Evolutionary conservation across 2,113 vertebrate species (phyloP).

Genomic region (Stictonetta naevosa): DNA sequence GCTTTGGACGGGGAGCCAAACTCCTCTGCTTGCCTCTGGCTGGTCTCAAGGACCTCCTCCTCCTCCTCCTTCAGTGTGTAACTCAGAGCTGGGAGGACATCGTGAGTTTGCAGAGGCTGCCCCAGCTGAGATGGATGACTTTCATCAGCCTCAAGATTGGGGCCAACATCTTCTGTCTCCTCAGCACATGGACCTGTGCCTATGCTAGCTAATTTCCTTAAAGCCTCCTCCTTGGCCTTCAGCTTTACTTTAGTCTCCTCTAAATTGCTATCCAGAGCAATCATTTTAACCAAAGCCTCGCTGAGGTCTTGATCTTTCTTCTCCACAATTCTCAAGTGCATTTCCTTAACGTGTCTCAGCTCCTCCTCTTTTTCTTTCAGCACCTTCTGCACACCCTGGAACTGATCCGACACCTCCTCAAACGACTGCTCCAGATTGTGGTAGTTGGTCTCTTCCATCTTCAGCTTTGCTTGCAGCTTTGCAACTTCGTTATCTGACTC

Average conservation of each 20-base stretch:
- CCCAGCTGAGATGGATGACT: slow-evolving; percentile 77
- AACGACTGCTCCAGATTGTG: slow-evolving; percentile 85
- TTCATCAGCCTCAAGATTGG: slow-evolving; percentile 76
- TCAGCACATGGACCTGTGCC: slow-evolving; percentile 66
- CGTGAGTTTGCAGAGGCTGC: slow-evolving; percentile 73
- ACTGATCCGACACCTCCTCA: slow-evolving; percentile 84
- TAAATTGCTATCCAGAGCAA: slow-evolving; percentile 85
- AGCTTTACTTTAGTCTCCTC: slow-evolving; percentile 89
- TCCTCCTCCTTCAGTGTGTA: slow-evolving; percentile 44
- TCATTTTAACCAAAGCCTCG: slow-evolving; percentile 90
- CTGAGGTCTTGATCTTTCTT: slow-evolving; percentile 89
- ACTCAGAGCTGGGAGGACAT: slow-evolving; percentile 40
- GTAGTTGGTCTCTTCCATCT: slow-evolving; percentile 86
- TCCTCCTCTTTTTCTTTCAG: slow-evolving; percentile 90
- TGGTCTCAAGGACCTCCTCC: slow-evolving; percentile 49
- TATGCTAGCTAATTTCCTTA: slow-evolving; percentile 77
- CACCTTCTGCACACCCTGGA: slow-evolving; percentile 83
- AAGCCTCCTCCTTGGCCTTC: slow-evolving; percentile 84
- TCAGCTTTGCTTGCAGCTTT: slow-evolving; percentile 83
- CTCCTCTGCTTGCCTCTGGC: slow-evolving; percentile 56
- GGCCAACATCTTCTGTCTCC: slow-evolving; percentile 75
- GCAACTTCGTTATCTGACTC: slow-evolving; percentile 85
- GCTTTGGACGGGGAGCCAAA: background rate
- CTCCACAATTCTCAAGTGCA: slow-evolving; percentile 84
- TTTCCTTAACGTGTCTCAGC: slow-evolving; percentile 84